phyloP scores from a whole-genome alignment of 2,888 invertebrate species.

The Drosophila monieri region DNA sequence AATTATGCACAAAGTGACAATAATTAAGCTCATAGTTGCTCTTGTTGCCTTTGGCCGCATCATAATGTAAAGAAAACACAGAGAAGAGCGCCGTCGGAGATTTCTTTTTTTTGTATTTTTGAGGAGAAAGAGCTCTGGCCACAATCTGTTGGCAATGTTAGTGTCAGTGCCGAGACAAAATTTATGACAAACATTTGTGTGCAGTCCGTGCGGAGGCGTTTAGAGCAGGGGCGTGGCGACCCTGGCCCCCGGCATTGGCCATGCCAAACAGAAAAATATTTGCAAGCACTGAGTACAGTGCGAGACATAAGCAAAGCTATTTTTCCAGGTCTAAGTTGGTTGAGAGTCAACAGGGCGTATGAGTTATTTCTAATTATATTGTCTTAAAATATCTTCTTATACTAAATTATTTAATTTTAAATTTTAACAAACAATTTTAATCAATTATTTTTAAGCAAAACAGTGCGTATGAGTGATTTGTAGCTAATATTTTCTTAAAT shows the following conservation, averaged over 20 bases:
- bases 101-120: neutral
- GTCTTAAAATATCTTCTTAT: too few relatives aligned
- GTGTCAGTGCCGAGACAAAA: constrained; percentile 49
- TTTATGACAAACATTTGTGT: constrained; percentile 46
- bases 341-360: neutral
- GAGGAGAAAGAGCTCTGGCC: constrained; percentile 1
- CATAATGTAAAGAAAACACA: constrained; percentile 21
- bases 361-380: too few relatives aligned
- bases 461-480: constrained; percentile 4
- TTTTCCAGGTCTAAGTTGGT: neutral
- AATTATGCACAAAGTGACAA: constrained; percentile 27
- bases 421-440: neutral
- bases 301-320: constrained; percentile 5
- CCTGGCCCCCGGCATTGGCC: constrained; percentile 46
- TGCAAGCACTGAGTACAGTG: constrained; percentile 23
- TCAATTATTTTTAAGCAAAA: neutral
- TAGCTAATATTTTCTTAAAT: too few relatives aligned
- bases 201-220: constrained; percentile 21
- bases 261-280: constrained; percentile 37
- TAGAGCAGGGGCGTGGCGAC: constrained; percentile 31
- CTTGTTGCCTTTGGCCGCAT: constrained; percentile 17
- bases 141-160: constrained; percentile 42
- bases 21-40: constrained; percentile 28
- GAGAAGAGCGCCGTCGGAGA: constrained; percentile 5
- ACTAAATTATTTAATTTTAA: too few relatives aligned